Percentiles rank a stretch among this genome's conserved stretches.
Conservation (phyloP, 2,113 vertebrate genomes). For the Murina feae region DNA sequence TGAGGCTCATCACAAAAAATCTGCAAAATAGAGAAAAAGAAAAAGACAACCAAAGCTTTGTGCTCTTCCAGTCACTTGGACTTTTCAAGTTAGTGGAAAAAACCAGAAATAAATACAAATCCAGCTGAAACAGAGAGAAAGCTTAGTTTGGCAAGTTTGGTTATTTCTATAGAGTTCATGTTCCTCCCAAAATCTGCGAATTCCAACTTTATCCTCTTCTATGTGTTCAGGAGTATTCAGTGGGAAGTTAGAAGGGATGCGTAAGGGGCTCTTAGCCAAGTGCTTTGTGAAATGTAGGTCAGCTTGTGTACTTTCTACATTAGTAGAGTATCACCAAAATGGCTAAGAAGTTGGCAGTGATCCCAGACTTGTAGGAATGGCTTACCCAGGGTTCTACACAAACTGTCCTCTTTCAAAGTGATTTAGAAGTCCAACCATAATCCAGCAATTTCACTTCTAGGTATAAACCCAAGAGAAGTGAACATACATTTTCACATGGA, state of each 20-base stretch:
- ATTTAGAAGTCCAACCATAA: conserved; percentile 3
- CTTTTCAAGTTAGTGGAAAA: neutral
- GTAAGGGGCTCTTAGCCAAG: neutral
- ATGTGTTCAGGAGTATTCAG: neutral
- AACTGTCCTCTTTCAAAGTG: neutral
- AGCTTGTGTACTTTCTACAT: neutral
- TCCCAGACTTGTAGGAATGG: neutral
- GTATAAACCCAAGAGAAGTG: neutral
- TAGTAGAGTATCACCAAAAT: neutral
- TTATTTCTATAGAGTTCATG: neutral
- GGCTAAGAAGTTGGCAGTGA: neutral
- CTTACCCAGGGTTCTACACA: neutral
- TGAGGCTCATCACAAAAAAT: neutral
- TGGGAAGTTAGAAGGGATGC: neutral
- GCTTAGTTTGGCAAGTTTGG: neutral
- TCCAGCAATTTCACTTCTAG: neutral
- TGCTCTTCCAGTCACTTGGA: neutral
- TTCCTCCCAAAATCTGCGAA: neutral
- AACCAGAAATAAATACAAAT: neutral
- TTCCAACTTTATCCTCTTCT: neutral
- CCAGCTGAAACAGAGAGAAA: neutral
- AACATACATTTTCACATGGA: neutral
- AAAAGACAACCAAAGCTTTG: neutral
- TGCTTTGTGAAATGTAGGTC: neutral
- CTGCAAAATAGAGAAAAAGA: neutral